Base-by-base conservation (phyloP, 92 coral and sea anemone species). In the Palythoa grandis region DNA sequence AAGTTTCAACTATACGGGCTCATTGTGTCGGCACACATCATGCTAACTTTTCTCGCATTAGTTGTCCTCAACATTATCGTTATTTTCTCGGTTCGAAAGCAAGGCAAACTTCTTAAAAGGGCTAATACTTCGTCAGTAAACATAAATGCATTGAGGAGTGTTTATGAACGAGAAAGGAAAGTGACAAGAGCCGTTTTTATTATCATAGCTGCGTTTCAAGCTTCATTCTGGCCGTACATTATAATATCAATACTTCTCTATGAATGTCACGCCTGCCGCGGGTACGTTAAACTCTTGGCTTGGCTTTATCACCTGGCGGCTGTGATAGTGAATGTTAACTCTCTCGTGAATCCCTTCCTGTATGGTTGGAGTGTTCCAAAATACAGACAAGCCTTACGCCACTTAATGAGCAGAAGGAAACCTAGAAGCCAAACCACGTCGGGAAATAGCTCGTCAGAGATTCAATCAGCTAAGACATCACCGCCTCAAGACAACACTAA, bases 291-390 rank as follows among this genome's bases (percentile, higher is more conserved):
- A 4, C 61, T 80, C n/a, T 17, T 80, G 57, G 75, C 74, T 4
- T 80, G 85, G 85, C 2, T 67, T 63, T 80, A 80, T 12, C 74
- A 80, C 20, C 25, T 80, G 3, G 73, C 85, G 1, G 40, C 85
- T 0, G 85, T 80, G 17, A 37, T 80, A 15, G 74, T 80, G 75
- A 80, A 67, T 48, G 61, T 80, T 0, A 80, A 80, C 47, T 80
- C 85, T 4, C 85, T 80, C 11, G 47, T 80, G 7, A 80, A 80
- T n/a, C 85, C 85, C 4, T 80, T 80, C 20, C 37, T 80, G 2
- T 80, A 80, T 19, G 74, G 85, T 4, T 80, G 74, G 85, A 80
- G 85, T 1, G 74, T 80, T 22, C 85, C 85, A 16, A 80, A 80
- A 52, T 80, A 80, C 61, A 65, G 65, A n/a, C 61, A 66, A 63